Evolutionary conservation across 2,888 invertebrate genomes (phyloP).

Genomic region (Kuschelorhynchus macadamiae): DNA sequence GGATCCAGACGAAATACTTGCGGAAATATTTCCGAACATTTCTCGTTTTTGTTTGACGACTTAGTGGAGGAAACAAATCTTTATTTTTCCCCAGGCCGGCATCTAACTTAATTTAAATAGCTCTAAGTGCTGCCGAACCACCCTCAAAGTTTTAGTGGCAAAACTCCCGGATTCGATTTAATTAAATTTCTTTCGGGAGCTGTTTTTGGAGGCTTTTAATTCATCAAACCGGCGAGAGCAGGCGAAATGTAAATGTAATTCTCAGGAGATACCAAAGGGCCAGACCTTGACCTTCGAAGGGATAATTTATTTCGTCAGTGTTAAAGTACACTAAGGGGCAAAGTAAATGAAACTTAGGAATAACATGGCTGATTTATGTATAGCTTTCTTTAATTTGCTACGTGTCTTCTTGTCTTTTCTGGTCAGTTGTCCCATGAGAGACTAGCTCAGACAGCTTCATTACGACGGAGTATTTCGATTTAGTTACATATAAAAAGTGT

Average conservation of each 20-base stretch:
- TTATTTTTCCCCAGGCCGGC: no score
- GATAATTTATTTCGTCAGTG: conserved; percentile 21
- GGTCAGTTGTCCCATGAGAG: no score
- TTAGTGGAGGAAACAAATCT: no score
- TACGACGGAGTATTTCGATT: background rate
- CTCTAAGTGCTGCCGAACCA: background rate
- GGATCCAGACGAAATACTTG: no score
- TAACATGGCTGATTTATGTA: background rate
- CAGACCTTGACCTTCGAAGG: conserved; percentile 3
- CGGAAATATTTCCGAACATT: no score
- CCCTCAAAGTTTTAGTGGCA: conserved; percentile 9
- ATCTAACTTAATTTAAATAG: no score
- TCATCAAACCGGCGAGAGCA: conserved; percentile 16
- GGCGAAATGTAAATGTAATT: conserved; percentile 24
- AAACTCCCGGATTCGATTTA: conserved; percentile 11
- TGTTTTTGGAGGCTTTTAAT: conserved; percentile 18
- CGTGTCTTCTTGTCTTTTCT: no score
- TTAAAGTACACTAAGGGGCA: conserved; percentile 8
- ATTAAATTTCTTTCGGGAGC: conserved; percentile 19
- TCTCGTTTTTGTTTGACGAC: no score
- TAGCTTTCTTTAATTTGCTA: background rate
- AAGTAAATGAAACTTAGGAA: background rate
- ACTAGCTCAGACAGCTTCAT: background rate
- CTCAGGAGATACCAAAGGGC: conserved; percentile 9
- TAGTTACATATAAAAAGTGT: background rate